Conservation (phyloP, 1,140 invertebrate species). For the Cherax destructor region DNA sequence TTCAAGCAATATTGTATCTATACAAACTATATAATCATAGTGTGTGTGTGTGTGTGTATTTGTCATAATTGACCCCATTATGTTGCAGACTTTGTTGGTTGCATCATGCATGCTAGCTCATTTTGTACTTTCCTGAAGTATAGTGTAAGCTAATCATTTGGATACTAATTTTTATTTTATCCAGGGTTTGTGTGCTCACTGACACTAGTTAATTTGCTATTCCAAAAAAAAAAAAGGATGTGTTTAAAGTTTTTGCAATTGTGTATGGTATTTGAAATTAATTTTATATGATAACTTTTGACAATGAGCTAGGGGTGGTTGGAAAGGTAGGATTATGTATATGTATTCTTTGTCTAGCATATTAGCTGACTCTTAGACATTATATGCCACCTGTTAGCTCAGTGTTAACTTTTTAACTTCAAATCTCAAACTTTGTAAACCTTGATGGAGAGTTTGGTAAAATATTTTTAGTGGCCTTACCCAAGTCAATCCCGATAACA, state of each 20-base stretch:
- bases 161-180: neutral
- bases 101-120: neutral
- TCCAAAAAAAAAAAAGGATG: neutral
- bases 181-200: neutral
- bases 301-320: too few species aligned
- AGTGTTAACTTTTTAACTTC: neutral
- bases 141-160: neutral
- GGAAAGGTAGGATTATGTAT: too few species aligned
- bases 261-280: neutral
- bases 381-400: neutral
- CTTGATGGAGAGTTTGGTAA: conserved; percentile 3
- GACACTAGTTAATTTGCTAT: neutral
- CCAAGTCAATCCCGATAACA: neutral
- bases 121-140: conserved; percentile 10
- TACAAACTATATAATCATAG: conserved; percentile 31
- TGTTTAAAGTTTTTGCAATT: neutral
- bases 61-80: neutral
- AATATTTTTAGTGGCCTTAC: conserved; percentile 14
- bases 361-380: neutral
- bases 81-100: neutral
- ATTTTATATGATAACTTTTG: neutral
- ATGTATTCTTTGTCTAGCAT: neutral
- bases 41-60: neutral
- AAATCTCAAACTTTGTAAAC: neutral
- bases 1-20: conserved; percentile 35